Base-by-base conservation (phyloP, 2,113 vertebrate species). In the Cyrtonyx montezumae region DNA sequence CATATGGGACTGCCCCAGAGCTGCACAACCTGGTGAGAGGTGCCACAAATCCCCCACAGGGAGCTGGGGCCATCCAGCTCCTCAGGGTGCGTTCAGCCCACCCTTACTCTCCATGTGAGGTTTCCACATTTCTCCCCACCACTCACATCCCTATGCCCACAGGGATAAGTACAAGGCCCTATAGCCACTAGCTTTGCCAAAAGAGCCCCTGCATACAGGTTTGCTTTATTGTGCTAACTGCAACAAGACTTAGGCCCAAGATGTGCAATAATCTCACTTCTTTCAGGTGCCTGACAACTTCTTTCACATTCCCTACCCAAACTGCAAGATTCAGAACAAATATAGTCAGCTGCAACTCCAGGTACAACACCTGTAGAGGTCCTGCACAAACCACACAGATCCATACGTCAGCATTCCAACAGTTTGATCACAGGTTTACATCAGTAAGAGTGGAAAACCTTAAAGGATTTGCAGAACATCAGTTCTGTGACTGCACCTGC, bases 391-490 rank as follows among this genome's bases (percentile, higher is more conserved):
- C 5, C 1, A 22, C 36, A 1, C 69, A 17, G 46, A 65, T 42
- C 62, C 62, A 0, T 4, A 7, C 6, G n/a, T 13, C 58, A 28
- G n/a, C 67, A 28, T 28, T 22, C 43, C 22, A 81, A 30, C 63
- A 73, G 21, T 11, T 55, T 67, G 63, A 53, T 62, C 53, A 17
- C 4, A 3, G 48, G 37, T 5, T 84, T 79, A n/a, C 71, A 59
- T 48, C 90, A 45, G 21, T 8, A 55, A 6, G 6, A n/a, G 20
- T 12, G 46, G 55, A 43, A 53, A 53, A 90, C 28, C 6, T 67
- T 91, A 67, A 69, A 74, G 79, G 59, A 74, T 85, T 85, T 88
- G 68, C 56, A 80, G 55, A 91, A 16, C 82, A 34, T 28, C 61
- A 1, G 3, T 16, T 62, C 81, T 23, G 63, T 25, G 89, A 6